Base-by-base conservation (phyloP, 1,140 invertebrate genomes). In the Aradophagus sp. region DNA sequence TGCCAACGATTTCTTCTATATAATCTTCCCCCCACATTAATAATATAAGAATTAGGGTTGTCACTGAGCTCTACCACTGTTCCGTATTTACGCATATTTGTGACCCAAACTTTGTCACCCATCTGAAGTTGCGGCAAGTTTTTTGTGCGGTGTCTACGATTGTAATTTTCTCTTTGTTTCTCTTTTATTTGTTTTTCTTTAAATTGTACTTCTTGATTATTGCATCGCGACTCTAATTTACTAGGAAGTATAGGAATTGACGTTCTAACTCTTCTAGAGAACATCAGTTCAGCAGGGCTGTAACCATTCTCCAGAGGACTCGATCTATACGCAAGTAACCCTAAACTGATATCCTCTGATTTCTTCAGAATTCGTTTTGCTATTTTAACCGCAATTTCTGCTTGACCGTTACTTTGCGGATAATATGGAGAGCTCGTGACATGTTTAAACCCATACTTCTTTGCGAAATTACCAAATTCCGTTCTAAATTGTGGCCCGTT, bases 231-330 rank as follows among this genome's bases (percentile, higher is more conserved):
- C n/a, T 23, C 16, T 17, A 62, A 17, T 35, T 62, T 13, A 2
- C 7, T 12, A 1, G 56, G 4, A 17, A 19, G 14, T 13, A 52
- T 31, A 8, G 74, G 73, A 13, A 80, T 7, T 13, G 29, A 44
- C 6, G 66, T 42, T 36, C 34, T 14, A n/a, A 78, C 10, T 66
- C 41, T 45, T 38, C 77, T 29, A 3, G 38, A 47, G 53, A 77
- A 72, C 15, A 79, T 44, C 15, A 77, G 23, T 45, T 77, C 74
- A 0, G 74, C 68, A 1, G 76, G 76, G 15, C 53, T 75, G 27
- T 45, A 77, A 11, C 73, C 76, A 44, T 70, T 71, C 42, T 67
- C 68, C 10, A 80, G 34, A 5, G 79, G 75, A n/a, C 75, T 78
- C 0, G 58, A 56, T 48, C 75, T 47, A 65, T 77, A 77, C 5